These are phyloP conservation scores for Steatornis caripensis DNA, from an alignment of 2,113 vertebrate species.

Conservation along the genomic window DNA sequence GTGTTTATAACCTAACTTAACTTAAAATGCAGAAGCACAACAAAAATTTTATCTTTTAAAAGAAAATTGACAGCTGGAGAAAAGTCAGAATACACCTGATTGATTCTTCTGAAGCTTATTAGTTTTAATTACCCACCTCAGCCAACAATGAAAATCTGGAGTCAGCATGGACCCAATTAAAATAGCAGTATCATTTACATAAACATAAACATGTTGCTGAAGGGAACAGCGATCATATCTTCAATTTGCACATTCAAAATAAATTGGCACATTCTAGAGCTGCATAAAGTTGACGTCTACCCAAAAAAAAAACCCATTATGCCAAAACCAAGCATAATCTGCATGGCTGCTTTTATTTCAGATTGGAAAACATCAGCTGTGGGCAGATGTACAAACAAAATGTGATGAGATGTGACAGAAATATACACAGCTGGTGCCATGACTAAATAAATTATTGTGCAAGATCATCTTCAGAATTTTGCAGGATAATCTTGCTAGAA, in stretches of 20 bases:
- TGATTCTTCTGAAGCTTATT: background rate
- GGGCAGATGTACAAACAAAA: background rate
- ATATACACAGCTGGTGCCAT: background rate
- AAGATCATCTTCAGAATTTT: background rate
- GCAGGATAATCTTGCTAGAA: background rate
- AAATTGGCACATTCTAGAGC: background rate
- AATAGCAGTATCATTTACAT: background rate
- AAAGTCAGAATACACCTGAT: background rate
- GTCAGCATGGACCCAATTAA: background rate
- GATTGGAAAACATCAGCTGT: background rate
- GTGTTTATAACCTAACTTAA: background rate
- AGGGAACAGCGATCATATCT: background rate
- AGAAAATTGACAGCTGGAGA: background rate
- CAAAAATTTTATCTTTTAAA: background rate
- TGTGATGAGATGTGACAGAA: background rate
- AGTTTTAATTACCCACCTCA: background rate
- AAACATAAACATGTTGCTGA: background rate
- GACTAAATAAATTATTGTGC: background rate
- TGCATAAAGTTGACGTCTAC: background rate
- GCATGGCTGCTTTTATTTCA: background rate
- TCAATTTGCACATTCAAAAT: background rate
- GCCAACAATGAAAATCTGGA: background rate
- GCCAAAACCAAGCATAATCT: background rate
- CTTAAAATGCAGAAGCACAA: background rate
- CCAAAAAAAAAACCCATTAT: background rate